Evolutionary conservation across 1,140 invertebrate species (phyloP).

Genomic region (Melanaphis sacchari): DNA sequence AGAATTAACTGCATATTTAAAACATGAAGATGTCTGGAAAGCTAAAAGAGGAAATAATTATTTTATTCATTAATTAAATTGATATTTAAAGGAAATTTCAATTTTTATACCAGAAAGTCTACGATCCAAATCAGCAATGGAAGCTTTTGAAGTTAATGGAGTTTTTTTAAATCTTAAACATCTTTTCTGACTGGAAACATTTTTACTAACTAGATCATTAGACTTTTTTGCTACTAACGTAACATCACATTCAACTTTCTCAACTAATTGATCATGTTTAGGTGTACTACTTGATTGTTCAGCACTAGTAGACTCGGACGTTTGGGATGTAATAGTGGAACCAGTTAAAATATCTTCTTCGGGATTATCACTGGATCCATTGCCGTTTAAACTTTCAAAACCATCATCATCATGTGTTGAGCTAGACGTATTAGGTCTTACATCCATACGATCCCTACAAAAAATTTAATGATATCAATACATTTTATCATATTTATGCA

Average conservation of each 20-base stretch:
- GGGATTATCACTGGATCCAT: slow-evolving; percentile 77
- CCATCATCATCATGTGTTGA: slow-evolving; percentile 76
- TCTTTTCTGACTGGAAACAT: slow-evolving; percentile 34
- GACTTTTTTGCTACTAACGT: background rate
- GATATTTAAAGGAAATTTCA: background rate
- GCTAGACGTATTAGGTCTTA: slow-evolving; percentile 54
- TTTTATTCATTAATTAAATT: background rate
- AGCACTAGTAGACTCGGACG: slow-evolving; percentile 36
- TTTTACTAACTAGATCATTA: slow-evolving; percentile 29
- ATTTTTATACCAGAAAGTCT: slow-evolving; percentile 42
- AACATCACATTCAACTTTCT: slow-evolving; percentile 9
- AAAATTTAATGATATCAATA: background rate
- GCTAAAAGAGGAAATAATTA: slow-evolving; percentile 28
- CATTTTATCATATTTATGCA: background rate
- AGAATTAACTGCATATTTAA: slow-evolving; percentile 29
- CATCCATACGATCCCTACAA: slow-evolving; percentile 58
- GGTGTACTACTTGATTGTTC: slow-evolving; percentile 55
- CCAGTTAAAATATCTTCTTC: slow-evolving; percentile 61
- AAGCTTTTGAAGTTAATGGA: slow-evolving; percentile 19
- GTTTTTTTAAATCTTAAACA: slow-evolving; percentile 45
- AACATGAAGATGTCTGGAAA: slow-evolving; percentile 39
- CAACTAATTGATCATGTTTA: slow-evolving; percentile 11
- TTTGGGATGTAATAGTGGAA: slow-evolving; percentile 39
- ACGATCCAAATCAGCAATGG: slow-evolving; percentile 43
- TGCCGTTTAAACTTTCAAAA: slow-evolving; percentile 85